These are phyloP conservation scores for Pyrrhosoma nymphula DNA, from an alignment of 2,888 invertebrate species.

Conservation along the genomic window DNA sequence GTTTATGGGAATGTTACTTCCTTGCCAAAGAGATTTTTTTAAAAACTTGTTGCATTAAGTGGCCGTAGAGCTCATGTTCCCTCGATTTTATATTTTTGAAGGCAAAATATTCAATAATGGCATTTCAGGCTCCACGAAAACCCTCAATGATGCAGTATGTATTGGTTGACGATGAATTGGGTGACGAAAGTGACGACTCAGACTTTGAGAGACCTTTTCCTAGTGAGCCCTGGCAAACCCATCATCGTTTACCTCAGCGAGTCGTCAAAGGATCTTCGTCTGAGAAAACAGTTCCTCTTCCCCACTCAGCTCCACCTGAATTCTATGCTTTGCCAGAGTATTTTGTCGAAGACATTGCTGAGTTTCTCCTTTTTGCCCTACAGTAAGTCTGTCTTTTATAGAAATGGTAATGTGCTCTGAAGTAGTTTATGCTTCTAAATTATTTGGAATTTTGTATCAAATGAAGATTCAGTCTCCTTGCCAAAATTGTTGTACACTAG, in stretches of 20 bases:
- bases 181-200: background rate
- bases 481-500: too few relatives aligned
- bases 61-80: too few relatives aligned
- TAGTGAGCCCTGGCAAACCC: background rate
- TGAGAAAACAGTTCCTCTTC: slow-evolving; percentile 77
- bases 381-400: slow-evolving; percentile 85
- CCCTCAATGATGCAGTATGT: background rate
- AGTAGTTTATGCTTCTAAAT: background rate
- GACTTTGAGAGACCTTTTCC: background rate
- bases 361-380: slow-evolving; percentile 94
- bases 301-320: slow-evolving; percentile 84
- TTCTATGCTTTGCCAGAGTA: slow-evolving; percentile 97
- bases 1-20: too few relatives aligned
- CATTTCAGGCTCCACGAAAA: background rate
- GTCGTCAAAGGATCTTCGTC: background rate
- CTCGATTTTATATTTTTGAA: too few relatives aligned
- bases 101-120: background rate
- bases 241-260: too few relatives aligned
- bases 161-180: background rate
- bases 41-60: too few relatives aligned
- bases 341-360: slow-evolving; percentile 98
- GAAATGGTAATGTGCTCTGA: background rate
- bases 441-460: background rate
- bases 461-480: background rate
- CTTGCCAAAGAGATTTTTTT: too few relatives aligned